These are phyloP conservation scores for Cryptoblepharus egeriae DNA, from an alignment of 2,797 vertebrate species.

Conservation along the genomic window DNA sequence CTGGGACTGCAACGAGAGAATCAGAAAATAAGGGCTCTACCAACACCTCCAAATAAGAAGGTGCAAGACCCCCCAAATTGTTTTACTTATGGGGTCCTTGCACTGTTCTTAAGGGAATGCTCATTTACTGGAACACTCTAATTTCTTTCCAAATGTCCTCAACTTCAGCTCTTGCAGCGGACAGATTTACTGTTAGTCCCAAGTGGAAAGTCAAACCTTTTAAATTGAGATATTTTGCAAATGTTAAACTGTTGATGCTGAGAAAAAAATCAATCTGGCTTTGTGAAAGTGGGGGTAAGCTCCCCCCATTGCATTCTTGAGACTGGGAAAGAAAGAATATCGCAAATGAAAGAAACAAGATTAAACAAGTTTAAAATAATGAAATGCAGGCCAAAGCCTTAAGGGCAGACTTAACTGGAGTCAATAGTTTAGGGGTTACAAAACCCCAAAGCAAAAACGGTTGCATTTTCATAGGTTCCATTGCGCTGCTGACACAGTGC, in stretches of 20 bases:
- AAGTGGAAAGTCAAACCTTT: constrained; percentile 60
- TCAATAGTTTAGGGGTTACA: not conserved
- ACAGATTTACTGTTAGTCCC: constrained; percentile 55
- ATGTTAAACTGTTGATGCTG: constrained; percentile 42
- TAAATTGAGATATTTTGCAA: constrained; percentile 60
- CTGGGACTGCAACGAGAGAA: no score
- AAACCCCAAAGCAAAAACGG: not conserved
- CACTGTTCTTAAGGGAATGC: rapidly evolving
- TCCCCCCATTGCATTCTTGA: constrained; percentile 22
- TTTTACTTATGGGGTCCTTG: not conserved
- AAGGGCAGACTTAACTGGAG: constrained; percentile 12
- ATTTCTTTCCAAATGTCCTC: constrained; percentile 41
- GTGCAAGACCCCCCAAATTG: not conserved
- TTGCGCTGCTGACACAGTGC: not conserved
- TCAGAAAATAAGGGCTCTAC: no score
- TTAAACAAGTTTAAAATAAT: constrained; percentile 21
- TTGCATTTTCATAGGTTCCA: rapidly evolving
- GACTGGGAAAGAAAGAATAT: constrained; percentile 36
- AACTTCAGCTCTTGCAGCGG: constrained; percentile 16
- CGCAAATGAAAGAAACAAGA: not conserved
- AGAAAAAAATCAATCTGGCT: constrained; percentile 61
- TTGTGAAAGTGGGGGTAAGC: constrained; percentile 28
- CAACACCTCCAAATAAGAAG: not conserved
- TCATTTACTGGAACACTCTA: constrained; percentile 44
- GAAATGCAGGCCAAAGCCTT: not conserved